These are phyloP conservation scores for Phylloscopus whistleri DNA, from an alignment of 2,113 vertebrate genomes.

Conservation along the genomic window DNA sequence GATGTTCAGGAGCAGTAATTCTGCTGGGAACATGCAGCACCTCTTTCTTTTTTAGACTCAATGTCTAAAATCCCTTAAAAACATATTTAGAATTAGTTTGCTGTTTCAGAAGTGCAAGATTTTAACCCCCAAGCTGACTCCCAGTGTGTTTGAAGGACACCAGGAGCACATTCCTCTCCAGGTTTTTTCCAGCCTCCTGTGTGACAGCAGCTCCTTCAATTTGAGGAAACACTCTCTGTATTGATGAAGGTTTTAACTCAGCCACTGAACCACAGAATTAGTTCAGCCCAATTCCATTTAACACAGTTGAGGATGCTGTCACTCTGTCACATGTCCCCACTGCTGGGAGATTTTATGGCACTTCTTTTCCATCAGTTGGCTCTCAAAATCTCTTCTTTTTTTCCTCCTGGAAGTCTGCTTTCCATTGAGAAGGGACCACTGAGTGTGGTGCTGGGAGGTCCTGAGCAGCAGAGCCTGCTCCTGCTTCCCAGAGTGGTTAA, in stretches of 20 bases:
- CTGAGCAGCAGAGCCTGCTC: background rate
- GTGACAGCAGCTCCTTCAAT: constrained; percentile 5
- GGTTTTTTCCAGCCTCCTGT: background rate
- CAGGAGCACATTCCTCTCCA: background rate
- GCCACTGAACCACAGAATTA: background rate
- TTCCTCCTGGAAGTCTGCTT: background rate
- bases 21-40: background rate
- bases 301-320: background rate
- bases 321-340: background rate
- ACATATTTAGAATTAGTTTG: background rate
- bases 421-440: background rate
- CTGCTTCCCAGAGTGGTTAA: background rate
- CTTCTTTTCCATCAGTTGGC: background rate
- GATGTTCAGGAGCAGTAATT: background rate
- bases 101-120: background rate
- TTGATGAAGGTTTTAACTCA: background rate
- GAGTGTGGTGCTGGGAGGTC: background rate
- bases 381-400: background rate
- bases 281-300: constrained; percentile 2
- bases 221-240: background rate
- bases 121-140: background rate
- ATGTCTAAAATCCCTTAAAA: background rate
- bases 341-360: background rate
- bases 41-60: background rate
- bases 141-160: background rate